These are phyloP conservation scores for Sebastes glaucus DNA, from an alignment of 2,797 vertebrate species.

Conservation along the genomic window DNA sequence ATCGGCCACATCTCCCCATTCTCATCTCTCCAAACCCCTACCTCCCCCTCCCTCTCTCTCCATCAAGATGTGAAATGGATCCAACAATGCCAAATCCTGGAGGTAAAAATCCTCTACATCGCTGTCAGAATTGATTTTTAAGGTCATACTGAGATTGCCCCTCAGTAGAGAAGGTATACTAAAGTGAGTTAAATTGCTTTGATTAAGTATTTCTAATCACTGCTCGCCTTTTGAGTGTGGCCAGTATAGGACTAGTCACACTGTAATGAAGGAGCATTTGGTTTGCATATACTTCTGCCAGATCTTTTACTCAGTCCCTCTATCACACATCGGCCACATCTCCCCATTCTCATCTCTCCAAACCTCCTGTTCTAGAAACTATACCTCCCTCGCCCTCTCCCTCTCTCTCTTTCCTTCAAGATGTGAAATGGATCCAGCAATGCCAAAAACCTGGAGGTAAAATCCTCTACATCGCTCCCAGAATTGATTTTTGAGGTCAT, in stretches of 20 bases:
- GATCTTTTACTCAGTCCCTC: no score
- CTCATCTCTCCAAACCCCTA: not conserved
- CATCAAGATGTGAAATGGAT: slow-evolving; percentile 22
- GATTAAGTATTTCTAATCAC: slow-evolving; percentile 7
- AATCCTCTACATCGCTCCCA: slow-evolving; percentile 12
- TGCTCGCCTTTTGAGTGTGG: not conserved
- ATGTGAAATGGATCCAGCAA: slow-evolving; percentile 28
- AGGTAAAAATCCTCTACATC: slow-evolving; percentile 25
- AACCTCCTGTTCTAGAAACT: not conserved
- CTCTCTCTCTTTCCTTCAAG: not conserved
- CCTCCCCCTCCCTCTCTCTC: not conserved
- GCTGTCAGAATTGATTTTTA: slow-evolving; percentile 42
- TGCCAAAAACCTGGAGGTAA: slow-evolving; percentile 16
- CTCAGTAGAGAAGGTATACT: not conserved
- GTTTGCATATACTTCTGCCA: no score
- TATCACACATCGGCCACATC: no score
- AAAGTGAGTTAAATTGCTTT: slow-evolving; percentile 16
- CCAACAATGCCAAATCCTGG: not conserved
- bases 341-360: not conserved
- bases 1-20: not conserved
- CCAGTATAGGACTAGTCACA: no score
- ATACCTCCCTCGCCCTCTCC: no score
- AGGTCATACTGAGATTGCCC: slow-evolving; percentile 14
- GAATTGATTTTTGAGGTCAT: slow-evolving; percentile 47
- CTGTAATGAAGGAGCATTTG: no score